Base-by-base conservation (phyloP, 1,140 invertebrate genomes). In the Gryllus bimaculatus region DNA sequence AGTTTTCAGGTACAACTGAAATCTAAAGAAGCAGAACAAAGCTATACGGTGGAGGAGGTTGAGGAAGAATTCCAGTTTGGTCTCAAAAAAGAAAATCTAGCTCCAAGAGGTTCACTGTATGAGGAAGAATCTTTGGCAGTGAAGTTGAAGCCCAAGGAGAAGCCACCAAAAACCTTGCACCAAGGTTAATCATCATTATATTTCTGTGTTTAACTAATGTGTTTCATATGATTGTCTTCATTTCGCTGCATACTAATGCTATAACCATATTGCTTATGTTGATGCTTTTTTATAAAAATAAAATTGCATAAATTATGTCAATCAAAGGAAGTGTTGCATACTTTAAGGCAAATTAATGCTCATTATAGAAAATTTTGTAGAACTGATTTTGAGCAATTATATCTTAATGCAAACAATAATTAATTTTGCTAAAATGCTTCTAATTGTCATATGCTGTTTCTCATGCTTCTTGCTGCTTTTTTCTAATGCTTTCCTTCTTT, bases 91-190 rank as follows among this genome's bases (percentile, higher is more conserved):
- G 48, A 80, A 49, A 75, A 48, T 13, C 77, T 54, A 47, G 74
- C 49, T 20, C 84, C 84, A 48, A 80, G 84, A 82, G 85, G 85
- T 48, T 83, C 83, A 77, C 86, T 90, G 77, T 88, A 89, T 84
- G 90, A 90, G 84, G 89, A 91, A 82, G 88, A 91, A 78, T 85
- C 86, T 15, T 88, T 90, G 85, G 89, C 89, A 82, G 77, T 89
- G 81, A 86, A 87, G 84, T 80, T 88, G 75, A 90, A 89, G 80
- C 83, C 88, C 80, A 92, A 91, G 83, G 86, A 89, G 80, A 91
- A 90, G 84, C 87, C 88, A 80, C 88, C 87, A 75, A 84, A 89
- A 54, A 89, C 89, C 21, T 39, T 83, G 75, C 82, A 81, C 20
- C 82, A 85, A 83, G 84, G 84, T 84, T 82, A 48, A 18, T 75